Base-by-base conservation (phyloP, 1,140 invertebrate species). In the Brachionus rubens region DNA sequence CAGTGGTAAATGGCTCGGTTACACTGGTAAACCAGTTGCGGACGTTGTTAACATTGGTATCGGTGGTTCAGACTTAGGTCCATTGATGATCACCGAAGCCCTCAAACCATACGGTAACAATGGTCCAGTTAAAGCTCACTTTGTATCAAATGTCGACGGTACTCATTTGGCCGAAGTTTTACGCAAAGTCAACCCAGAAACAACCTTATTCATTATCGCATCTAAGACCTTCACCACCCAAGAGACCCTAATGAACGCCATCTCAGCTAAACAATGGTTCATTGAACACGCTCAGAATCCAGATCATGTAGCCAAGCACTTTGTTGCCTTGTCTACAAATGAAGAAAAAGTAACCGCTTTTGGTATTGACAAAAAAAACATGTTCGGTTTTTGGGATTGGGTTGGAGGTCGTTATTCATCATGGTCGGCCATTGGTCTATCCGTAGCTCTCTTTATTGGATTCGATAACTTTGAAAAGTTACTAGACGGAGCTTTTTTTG, bases 361-460 rank as follows among this genome's bases (percentile, higher is more conserved):
- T 86, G 97, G 97, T 24, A 99, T 99, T 79, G 91, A 96, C 83
- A 88, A 92, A 78, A 90, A 91, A 76, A 99, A 99, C 82, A 99
- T 99, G 93, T 99, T 99, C 87, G 94, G 91, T 54, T 99, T 99
- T 85, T 99, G 97, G 96, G 96, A 99, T 86, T 99, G 96, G 94
- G 96, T 99, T 76, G 97, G 96, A 56, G 97, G 96, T 79, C 89
- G 96, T 81, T 97, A 96, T 83, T 98, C 95, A 0, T 85, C 98
- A 1, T 99, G 96, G 96, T 98, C 95, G 0, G 96, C 96, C 5
- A 98, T 99, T 86, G 96, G 97, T 48, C 85, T 99, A 6, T 96
- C 95, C 3, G 97, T 99, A 84, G 91, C 91, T 28, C 86, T 98
- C 7, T 90, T 91, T 76, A 90, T 99, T 83, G 95, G 95, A 28